Evolutionary conservation across 30 jellyfish, hydroid and myxozoan species (phyloP).

Genomic region (Aurelia sp.): DNA sequence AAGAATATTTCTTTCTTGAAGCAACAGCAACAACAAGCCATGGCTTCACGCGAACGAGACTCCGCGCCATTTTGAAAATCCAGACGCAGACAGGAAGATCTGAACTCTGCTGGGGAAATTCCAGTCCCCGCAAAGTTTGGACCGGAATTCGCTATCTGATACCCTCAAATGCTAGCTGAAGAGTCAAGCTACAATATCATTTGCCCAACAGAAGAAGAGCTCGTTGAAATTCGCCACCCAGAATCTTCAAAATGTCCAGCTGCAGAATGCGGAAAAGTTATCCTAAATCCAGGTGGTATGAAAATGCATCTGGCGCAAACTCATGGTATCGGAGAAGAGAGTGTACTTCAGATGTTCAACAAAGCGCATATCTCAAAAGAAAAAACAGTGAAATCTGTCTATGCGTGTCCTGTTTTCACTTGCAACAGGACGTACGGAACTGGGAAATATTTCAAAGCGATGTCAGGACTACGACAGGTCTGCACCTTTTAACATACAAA

Average conservation of each 20-base stretch:
- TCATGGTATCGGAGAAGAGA: conserved; percentile 49
- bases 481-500: neutral
- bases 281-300: conserved; percentile 56
- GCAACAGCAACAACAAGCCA: too few relatives aligned
- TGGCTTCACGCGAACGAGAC: too few relatives aligned
- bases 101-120: too few relatives aligned
- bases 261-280: conserved; percentile 28
- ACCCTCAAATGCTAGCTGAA: conserved; percentile 20
- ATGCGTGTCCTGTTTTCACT: conserved; percentile 62
- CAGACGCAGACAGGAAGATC: too few relatives aligned
- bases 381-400: neutral
- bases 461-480: conserved; percentile 51
- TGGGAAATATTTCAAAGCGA: conserved; percentile 48
- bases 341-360: conserved; percentile 29
- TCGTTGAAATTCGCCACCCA: neutral
- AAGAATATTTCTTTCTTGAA: too few relatives aligned
- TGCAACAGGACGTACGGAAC: conserved; percentile 54
- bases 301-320: conserved; percentile 69
- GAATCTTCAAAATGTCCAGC: conserved; percentile 32
- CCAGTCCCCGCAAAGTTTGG: too few relatives aligned
- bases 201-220: conserved; percentile 66
- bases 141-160: too few relatives aligned
- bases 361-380: conserved; percentile 7
- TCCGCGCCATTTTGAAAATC: too few relatives aligned
- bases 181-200: conserved; percentile 27